phyloP scores from a whole-genome alignment of 2,888 invertebrate species.

The Anthrax anthrax region DNA sequence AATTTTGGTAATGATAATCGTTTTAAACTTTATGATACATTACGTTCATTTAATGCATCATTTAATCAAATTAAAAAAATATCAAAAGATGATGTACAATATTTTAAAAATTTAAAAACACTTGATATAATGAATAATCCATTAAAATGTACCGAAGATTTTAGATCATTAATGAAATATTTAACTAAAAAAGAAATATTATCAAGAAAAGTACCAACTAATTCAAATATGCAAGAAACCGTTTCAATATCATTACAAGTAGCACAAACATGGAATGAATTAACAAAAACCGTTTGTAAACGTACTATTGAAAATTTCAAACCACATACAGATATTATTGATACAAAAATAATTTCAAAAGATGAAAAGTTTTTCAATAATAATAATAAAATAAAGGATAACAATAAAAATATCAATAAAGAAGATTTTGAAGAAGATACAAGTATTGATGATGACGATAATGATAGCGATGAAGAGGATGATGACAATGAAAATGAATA shows the following conservation, averaged over 20 bases:
- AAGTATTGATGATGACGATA: constrained; percentile 23
- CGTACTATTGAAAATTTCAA: constrained; percentile 15
- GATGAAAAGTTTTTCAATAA: background rate
- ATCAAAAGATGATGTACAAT: constrained; percentile 22
- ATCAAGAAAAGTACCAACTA: constrained; percentile 20
- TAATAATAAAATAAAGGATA: constrained; percentile 3
- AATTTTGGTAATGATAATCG: constrained; percentile 28
- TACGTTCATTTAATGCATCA: constrained; percentile 42
- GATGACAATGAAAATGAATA: constrained; percentile 5
- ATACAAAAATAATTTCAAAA: background rate
- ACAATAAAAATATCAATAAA: constrained; percentile 21
- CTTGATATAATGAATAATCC: constrained; percentile 48
- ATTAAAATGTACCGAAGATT: constrained; percentile 51
- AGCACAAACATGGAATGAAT: constrained; percentile 24
- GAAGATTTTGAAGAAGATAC: constrained; percentile 32
- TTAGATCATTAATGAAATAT: constrained; percentile 45
- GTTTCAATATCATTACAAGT: constrained; percentile 13
- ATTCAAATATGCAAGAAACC: constrained; percentile 18
- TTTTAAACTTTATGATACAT: constrained; percentile 37
- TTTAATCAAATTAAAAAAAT: constrained; percentile 28
- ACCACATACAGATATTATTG: constrained; percentile 11
- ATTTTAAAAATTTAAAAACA: constrained; percentile 33
- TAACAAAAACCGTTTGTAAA: constrained; percentile 29
- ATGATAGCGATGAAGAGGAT: constrained; percentile 14
- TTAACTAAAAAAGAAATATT: constrained; percentile 23